A percentile compares a stretch with the other conserved stretches of the same genome.
Conservation (phyloP, 2,797 vertebrate genomes). For the Syngnathus rostellatus region DNA sequence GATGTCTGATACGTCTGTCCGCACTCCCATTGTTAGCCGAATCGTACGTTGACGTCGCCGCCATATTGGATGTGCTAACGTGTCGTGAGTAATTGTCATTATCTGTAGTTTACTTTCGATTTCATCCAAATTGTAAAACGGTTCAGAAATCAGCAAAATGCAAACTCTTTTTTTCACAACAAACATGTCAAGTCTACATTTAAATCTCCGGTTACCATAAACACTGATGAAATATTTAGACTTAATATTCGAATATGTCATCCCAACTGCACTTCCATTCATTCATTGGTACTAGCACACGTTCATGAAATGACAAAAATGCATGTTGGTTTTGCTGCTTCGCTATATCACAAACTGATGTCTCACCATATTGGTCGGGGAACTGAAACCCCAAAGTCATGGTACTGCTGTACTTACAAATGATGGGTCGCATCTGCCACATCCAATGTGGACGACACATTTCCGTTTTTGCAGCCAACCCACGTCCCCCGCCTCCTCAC, state of each 20-base stretch:
- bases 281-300: too few relatives aligned
- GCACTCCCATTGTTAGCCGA: neutral
- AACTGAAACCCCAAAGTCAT: neutral
- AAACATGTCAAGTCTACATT: too few relatives aligned
- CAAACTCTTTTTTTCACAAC: neutral
- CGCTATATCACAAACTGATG: too few relatives aligned
- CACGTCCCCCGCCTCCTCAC: neutral
- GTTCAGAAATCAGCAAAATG: neutral
- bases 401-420: too few relatives aligned
- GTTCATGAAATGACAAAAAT: too few relatives aligned
- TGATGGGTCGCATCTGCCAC: neutral
- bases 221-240: too few relatives aligned
- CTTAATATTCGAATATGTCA: too few relatives aligned
- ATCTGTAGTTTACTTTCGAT: neutral
- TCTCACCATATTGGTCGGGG: too few relatives aligned
- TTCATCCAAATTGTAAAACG: neutral
- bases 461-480: conserved; percentile 7
- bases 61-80: neutral
- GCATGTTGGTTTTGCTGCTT: too few relatives aligned
- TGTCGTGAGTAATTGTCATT: neutral
- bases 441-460: neutral
- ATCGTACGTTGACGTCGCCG: neutral
- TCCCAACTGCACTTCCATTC: too few relatives aligned
- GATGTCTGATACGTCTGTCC: too few relatives aligned
- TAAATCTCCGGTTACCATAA: too few relatives aligned